phyloP scores from a whole-genome alignment of 2,797 vertebrate species.

The Cyprinella venusta region DNA sequence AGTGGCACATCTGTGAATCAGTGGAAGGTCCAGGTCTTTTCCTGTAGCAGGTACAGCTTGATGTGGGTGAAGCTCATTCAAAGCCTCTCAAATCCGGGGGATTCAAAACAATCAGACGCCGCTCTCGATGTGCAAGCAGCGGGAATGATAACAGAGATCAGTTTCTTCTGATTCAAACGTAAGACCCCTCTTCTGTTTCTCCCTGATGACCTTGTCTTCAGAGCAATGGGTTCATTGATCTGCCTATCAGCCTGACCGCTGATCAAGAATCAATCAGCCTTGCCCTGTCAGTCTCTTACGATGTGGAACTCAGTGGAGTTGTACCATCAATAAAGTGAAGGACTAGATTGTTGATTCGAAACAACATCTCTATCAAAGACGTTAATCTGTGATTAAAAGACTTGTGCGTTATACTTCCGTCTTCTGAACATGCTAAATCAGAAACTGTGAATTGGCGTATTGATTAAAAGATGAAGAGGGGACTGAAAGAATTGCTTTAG shows the following conservation, averaged over 20 bases:
- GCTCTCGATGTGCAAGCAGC: constrained; percentile 17
- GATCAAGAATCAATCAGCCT: constrained; percentile 56
- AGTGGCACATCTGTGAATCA: constrained; percentile 35
- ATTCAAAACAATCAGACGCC: constrained; percentile 57
- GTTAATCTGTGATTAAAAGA: constrained; percentile 1
- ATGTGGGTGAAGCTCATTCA: constrained; percentile 31
- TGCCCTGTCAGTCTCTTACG: neutral
- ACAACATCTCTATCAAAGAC: neutral
- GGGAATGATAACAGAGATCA: constrained; percentile 54
- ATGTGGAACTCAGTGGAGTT: neutral
- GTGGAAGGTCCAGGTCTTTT: constrained; percentile 35
- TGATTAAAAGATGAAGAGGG: constrained; percentile 45
- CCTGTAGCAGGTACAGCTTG: constrained; percentile 33
- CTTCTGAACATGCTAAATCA: constrained; percentile 15
- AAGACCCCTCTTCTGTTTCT: constrained; percentile 45
- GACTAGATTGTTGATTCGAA: constrained; percentile 11
- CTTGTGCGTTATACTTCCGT: neutral
- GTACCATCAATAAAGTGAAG: constrained; percentile 6
- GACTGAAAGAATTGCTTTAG: constrained; percentile 45
- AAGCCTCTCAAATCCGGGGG: constrained; percentile 57
- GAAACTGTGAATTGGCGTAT: constrained; percentile 39
- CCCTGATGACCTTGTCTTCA: constrained; percentile 51
- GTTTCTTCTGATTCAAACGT: constrained; percentile 37
- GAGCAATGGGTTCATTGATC: constrained; percentile 27
- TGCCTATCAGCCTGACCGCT: constrained; percentile 6